A percentile compares a stretch with the other conserved stretches of the same genome.
These are phyloP conservation scores for Drosophila ustulata DNA, from an alignment of 2,888 invertebrate species.

Conservation along the genomic window DNA sequence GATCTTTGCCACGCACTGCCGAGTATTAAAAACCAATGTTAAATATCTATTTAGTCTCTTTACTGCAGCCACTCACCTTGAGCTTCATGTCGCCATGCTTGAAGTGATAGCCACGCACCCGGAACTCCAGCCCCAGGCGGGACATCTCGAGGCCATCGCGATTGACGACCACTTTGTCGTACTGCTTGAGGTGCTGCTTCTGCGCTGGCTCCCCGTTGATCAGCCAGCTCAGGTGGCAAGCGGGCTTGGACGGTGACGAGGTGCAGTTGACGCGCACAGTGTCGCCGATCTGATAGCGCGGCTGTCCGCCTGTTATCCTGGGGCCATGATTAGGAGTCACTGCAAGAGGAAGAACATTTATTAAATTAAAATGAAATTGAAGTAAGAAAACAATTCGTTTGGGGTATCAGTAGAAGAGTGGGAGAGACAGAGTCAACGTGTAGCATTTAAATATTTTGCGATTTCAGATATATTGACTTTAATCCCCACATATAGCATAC, in stretches of 20 bases:
- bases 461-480: too few relatives aligned
- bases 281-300: constrained; percentile 93
- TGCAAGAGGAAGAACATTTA: constrained; percentile 83
- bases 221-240: constrained; percentile 93
- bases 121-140: constrained; percentile 91
- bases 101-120: constrained; percentile 92
- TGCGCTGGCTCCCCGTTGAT: constrained; percentile 93
- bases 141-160: constrained; percentile 90
- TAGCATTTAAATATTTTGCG: too few relatives aligned
- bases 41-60: accelerated
- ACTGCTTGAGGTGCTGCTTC: constrained; percentile 85
- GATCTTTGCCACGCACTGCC: constrained; percentile 93
- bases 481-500: too few relatives aligned
- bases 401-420: too few relatives aligned
- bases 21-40: background rate
- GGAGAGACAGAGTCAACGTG: too few relatives aligned
- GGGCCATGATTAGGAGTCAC: constrained; percentile 93
- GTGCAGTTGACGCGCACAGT: constrained; percentile 93
- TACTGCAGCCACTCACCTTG: constrained; percentile 86
- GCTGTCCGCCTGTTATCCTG: constrained; percentile 91
- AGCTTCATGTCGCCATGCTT: constrained; percentile 93
- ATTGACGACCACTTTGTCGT: constrained; percentile 86
- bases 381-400: too few relatives aligned
- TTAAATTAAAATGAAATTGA: too few relatives aligned
- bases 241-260: constrained; percentile 93